Base-by-base conservation (phyloP, 2,888 invertebrate species). In the Chaetogeoica ovagalla region DNA sequence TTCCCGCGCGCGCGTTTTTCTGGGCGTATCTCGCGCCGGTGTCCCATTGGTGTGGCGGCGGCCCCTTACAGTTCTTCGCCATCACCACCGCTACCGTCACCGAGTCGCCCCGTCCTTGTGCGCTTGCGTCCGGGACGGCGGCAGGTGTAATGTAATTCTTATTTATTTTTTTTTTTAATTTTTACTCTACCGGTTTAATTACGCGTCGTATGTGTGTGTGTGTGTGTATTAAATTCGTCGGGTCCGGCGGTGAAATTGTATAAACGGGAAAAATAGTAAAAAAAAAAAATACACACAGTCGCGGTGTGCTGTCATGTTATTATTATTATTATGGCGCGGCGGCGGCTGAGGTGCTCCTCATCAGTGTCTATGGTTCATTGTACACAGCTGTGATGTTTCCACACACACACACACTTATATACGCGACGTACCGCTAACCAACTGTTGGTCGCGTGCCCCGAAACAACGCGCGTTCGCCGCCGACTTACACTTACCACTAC, bases 371-470 rank as follows among this genome's bases (percentile, higher is more conserved):
- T 63, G 79, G 79, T 79, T 79, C 79, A 79, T 79, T 79, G 79
- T 79, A 79, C 79, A 79, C 79, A 79, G 71, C 79, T 79, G 79
- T 79, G 79, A 79, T 79, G 79, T 79, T 79, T 77, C 62, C 77
- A 30, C 19, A 39, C 13, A 39, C n/a, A 23, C 43, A n/a, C 37
- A 68, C 37, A n/a, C 37, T 43, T 63, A 21, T 60, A 39, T 48
- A 55, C 76, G 62, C 65, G 66, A 66, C 68, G 60, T 39, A 55
- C 82, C 81, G 74, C 81, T 76, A 74, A 81, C 74, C 82, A 81
- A 82, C 82, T 81, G 82, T 74, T 81, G 81, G 81, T 81, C 82
- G 74, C 81, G 82, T 81, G 82, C 81, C 82, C 81, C 73, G 13
- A 70, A 59, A 77, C 77, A 55, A 69, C 79, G 70, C 79, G 69